phyloP scores from a whole-genome alignment of 2,797 vertebrate species.

The Rallus crepitans region DNA sequence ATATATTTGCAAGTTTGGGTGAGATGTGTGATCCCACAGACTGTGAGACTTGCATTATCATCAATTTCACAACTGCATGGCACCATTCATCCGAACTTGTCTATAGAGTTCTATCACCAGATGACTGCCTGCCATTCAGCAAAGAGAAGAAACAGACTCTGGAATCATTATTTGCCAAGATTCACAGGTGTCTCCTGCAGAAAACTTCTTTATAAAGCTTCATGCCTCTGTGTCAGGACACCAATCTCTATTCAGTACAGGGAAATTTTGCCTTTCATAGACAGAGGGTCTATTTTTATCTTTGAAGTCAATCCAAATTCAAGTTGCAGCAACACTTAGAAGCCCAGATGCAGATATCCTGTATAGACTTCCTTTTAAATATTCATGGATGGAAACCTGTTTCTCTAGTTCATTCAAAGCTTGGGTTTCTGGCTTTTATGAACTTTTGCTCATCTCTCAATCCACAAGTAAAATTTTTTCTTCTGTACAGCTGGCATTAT shows the following conservation, averaged over 20 bases:
- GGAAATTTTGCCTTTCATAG: conserved; percentile 8
- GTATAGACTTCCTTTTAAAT: conserved; percentile 69
- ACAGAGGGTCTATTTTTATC: conserved; percentile 72
- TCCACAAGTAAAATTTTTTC: not conserved
- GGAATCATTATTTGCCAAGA: conserved; percentile 75
- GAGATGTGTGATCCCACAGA: not conserved
- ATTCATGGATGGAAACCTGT: conserved; percentile 26
- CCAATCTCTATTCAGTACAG: conserved; percentile 69
- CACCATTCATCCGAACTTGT: conserved; percentile 51
- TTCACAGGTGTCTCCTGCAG: conserved; percentile 77
- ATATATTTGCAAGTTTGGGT: not conserved
- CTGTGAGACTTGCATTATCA: not conserved
- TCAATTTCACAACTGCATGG: conserved; percentile 53
- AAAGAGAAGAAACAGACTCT: conserved; percentile 27
- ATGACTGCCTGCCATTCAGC: conserved; percentile 72
- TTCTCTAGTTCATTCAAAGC: not conserved
- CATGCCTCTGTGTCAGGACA: conserved; percentile 49
- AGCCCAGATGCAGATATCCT: conserved; percentile 68
- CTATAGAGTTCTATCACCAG: conserved; percentile 51
- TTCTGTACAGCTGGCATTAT: not conserved
- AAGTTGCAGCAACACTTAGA: conserved; percentile 51
- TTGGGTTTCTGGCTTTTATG: not conserved
- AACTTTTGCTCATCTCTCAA: not conserved
- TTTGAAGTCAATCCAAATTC: conserved; percentile 68
- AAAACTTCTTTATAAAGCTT: conserved; percentile 49